phyloP scores from a whole-genome alignment of 2,113 vertebrate species.

The Steatornis caripensis region DNA sequence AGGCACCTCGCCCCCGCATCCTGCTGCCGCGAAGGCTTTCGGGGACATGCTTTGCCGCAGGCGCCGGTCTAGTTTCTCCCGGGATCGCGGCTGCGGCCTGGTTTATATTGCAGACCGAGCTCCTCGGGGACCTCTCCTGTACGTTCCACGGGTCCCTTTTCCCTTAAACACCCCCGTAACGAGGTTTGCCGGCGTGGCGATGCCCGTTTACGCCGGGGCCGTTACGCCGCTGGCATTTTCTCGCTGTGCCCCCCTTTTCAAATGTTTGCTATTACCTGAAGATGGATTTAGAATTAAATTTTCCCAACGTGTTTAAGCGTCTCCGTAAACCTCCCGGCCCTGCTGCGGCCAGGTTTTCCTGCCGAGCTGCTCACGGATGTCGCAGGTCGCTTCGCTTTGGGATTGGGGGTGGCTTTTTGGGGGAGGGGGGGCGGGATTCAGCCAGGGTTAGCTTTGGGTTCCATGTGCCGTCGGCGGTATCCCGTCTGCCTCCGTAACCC shows the following conservation, averaged over 20 bases:
- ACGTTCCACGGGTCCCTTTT: neutral
- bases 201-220: fast-evolving
- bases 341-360: fast-evolving
- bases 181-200: fast-evolving
- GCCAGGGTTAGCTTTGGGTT: neutral
- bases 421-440: neutral
- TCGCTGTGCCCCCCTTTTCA: neutral
- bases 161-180: fast-evolving
- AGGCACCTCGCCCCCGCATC: neutral
- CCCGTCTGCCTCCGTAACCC: neutral
- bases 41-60: fast-evolving
- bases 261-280: neutral
- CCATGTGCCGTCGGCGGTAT: fast-evolving
- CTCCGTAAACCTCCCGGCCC: neutral
- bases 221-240: fast-evolving
- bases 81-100: neutral
- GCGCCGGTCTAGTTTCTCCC: neutral
- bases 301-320: fast-evolving
- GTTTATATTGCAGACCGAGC: neutral
- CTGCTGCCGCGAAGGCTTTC: fast-evolving
- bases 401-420: neutral
- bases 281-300: neutral
- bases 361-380: fast-evolving
- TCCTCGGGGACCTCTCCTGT: fast-evolving
- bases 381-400: fast-evolving